A percentile compares a stretch with the other conserved stretches of the same genome.
These are phyloP conservation scores for Nematolebias whitei DNA, from an alignment of 2,113 vertebrate species.

Conservation along the genomic window DNA sequence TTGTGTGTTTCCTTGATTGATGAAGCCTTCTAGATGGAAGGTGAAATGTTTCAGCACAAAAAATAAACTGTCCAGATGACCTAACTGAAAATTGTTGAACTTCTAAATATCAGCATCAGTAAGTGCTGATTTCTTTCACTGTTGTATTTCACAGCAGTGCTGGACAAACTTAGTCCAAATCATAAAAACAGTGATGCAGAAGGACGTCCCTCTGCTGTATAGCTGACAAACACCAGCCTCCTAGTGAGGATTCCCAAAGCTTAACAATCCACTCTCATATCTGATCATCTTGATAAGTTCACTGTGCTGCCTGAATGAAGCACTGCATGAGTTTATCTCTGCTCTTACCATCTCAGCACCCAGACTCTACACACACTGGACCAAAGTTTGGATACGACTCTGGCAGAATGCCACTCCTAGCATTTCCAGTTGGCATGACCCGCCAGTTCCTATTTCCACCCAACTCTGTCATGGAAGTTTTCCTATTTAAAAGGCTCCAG, in stretches of 20 bases:
- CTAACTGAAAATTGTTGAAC: too few species aligned
- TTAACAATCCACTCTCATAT: slow-evolving; percentile 46
- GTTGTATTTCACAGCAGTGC: too few species aligned
- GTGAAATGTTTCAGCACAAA: too few species aligned
- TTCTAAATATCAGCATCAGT: too few species aligned
- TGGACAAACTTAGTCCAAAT: not conserved
- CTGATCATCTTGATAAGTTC: slow-evolving; percentile 65
- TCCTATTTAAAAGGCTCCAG: slow-evolving; percentile 77
- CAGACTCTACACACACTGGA: slow-evolving; percentile 22
- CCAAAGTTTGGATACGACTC: slow-evolving; percentile 54
- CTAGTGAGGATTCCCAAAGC: slow-evolving; percentile 41
- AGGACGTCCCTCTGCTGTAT: not conserved
- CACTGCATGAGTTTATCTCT: slow-evolving; percentile 40
- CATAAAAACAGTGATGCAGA: not conserved
- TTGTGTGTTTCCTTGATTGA: too few species aligned
- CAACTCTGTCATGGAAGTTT: slow-evolving; percentile 65
- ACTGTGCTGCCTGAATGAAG: slow-evolving; percentile 19
- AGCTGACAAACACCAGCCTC: slow-evolving; percentile 20
- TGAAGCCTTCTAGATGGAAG: too few species aligned
- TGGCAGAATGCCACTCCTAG: slow-evolving; percentile 71
- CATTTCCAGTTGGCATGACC: slow-evolving; percentile 75
- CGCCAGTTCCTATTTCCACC: slow-evolving; percentile 80
- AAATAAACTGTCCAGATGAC: too few species aligned
- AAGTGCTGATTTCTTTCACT: too few species aligned
- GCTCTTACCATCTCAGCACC: slow-evolving; percentile 52